Base-by-base conservation (phyloP, 2,888 invertebrate species). In the Lasioglossum leucozonium region DNA sequence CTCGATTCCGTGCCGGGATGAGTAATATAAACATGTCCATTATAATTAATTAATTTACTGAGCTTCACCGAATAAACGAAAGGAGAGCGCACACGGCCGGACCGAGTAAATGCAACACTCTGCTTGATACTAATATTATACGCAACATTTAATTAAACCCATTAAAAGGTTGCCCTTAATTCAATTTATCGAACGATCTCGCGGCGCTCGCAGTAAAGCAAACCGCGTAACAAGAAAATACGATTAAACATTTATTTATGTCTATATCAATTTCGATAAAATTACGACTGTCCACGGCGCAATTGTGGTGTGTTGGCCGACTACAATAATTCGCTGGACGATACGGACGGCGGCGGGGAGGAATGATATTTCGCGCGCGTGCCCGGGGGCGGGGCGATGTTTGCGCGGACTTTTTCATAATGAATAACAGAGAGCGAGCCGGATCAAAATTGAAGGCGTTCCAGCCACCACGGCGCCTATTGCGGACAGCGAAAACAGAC, bases 241-340 rank as follows among this genome's bases (percentile, higher is more conserved):
- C 26, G 30, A 76, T 26, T 62, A 26, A 74, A 72, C 40, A 44
- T 79, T 74, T 74, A 74, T 79, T 82, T 71, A 62, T 51, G 8
- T 16, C 58, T 62, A 47, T 69, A 69, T 81, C 82, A 76, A 83
- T 81, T 81, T 55, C 65, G 37, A 67, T 67, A 18, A 42, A 81
- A 81, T 72, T 76, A 72, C 72, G 30, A 42, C 62, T 55, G 69
- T 37, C 22, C 30, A 55, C 37, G 10, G 30, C 8, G 8, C 65
- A 65, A 65, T 65, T 65, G 51, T 8, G 16, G 30, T 51, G 51
- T 16, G 40, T n/a, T n/a, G n/a, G 6, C 40, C 10, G 42, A 26
- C 72, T 83, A 51, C 51, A 51, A 76, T 83, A 81, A 83, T 81
- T 83, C 18, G 18, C 8, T 34, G n/a, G 37, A 67, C n/a, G 55